Conservation (phyloP, 2,888 invertebrate genomes). For the Chloroclystis v-ata region DNA sequence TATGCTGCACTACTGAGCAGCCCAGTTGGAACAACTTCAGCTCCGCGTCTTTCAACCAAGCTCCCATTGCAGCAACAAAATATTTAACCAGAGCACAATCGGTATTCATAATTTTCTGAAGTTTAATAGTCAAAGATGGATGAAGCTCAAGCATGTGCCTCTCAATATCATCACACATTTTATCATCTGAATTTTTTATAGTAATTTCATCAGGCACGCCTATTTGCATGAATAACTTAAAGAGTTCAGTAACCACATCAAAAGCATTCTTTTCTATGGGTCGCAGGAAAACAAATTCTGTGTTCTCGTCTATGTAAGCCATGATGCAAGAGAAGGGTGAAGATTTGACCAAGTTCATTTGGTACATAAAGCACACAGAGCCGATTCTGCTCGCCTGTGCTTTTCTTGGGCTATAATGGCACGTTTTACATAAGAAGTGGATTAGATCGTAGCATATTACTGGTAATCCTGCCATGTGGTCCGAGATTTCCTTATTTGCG, state of each 20-base stretch:
- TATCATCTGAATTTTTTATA: not conserved
- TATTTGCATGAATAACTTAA: conserved; percentile 10
- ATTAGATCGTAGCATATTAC: conserved; percentile 8
- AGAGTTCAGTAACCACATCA: conserved; percentile 2
- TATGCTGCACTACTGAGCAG: conserved; percentile 4
- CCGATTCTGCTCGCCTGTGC: not conserved
- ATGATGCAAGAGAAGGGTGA: not conserved
- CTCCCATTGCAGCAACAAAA: not conserved
- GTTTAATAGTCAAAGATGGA: not conserved
- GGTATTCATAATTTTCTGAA: not conserved
- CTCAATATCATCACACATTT: not conserved
- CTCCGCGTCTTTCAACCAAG: conserved; percentile 1
- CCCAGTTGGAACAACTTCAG: conserved; percentile 4
- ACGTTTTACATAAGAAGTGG: not conserved
- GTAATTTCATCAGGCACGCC: conserved; percentile 1
- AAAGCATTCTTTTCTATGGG: not conserved
- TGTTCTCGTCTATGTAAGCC: conserved; percentile 3
- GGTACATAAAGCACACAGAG: not conserved
- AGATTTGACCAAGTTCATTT: not conserved
- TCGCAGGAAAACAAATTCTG: conserved; percentile 5
- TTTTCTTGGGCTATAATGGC: not conserved
- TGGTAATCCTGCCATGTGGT: no score
- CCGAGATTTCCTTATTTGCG: not conserved
- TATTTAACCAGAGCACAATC: not conserved
- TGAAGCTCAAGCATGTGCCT: not conserved